Evolutionary conservation across 2,113 vertebrate genomes (phyloP).

Genomic region (Lophochroa leadbeateri): DNA sequence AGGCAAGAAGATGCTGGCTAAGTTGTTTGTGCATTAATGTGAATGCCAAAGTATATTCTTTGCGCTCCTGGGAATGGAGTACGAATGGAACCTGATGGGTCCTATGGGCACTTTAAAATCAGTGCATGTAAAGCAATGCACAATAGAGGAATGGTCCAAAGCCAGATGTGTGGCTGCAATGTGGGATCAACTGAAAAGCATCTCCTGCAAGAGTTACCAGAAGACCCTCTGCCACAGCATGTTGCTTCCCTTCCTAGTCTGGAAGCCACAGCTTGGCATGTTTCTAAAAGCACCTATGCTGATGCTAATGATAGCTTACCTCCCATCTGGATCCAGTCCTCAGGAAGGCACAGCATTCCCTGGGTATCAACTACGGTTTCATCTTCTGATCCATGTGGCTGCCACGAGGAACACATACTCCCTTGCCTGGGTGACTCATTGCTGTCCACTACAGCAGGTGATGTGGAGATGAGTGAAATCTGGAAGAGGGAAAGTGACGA

Average conservation of each 20-base stretch:
- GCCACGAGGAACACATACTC: not conserved
- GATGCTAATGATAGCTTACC: not conserved
- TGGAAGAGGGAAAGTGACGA: not conserved
- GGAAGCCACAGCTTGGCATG: not conserved
- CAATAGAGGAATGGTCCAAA: not conserved
- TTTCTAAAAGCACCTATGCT: not conserved
- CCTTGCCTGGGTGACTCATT: not conserved
- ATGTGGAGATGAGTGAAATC: not conserved
- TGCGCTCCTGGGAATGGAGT: not conserved
- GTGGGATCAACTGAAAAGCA: not conserved
- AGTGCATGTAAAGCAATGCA: not conserved
- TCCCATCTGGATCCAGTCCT: not conserved
- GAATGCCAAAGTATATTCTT: not conserved
- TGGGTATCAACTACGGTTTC: not conserved
- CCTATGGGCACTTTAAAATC: not conserved
- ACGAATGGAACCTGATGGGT: not conserved
- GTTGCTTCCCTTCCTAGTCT: not conserved
- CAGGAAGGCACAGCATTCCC: not conserved
- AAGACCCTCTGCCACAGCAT: not conserved
- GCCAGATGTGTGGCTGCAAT: not conserved
- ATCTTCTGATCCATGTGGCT: fast-evolving
- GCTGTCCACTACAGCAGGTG: not conserved
- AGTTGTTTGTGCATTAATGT: not conserved
- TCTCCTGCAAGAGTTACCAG: not conserved
- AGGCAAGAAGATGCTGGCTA: not conserved